Percentiles rank a stretch among this genome's conserved stretches.
phyloP scores from a whole-genome alignment of 2,888 invertebrate species.

The Dysmachus trigonus region DNA sequence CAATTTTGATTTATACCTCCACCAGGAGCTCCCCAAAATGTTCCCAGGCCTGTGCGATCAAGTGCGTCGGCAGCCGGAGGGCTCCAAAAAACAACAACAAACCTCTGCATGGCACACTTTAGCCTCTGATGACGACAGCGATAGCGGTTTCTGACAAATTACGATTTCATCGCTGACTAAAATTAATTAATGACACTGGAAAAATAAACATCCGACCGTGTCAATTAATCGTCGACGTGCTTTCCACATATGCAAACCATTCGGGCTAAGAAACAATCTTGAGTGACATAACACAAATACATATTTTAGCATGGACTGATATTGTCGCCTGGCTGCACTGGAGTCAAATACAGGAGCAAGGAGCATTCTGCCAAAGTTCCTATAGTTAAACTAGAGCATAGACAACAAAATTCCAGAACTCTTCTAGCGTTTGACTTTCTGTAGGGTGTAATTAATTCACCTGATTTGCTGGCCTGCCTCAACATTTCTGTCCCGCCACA shows the following conservation, averaged over 20 bases:
- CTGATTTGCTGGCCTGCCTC: too few species aligned
- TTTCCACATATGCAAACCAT: constrained; percentile 5
- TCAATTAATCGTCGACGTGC: constrained; percentile 44
- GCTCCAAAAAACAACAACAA: background rate
- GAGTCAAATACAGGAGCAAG: background rate
- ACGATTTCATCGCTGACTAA: constrained; percentile 17
- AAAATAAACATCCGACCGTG: constrained; percentile 43
- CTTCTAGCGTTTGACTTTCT: too few species aligned
- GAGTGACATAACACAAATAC: constrained; percentile 40
- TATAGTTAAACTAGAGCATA: constrained; percentile 12
- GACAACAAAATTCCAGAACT: too few species aligned
- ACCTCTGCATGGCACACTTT: background rate
- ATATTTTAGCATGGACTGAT: constrained; percentile 29
- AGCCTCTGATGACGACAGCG: background rate
- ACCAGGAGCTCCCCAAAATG: background rate
- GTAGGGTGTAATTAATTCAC: too few species aligned
- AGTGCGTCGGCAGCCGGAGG: background rate
- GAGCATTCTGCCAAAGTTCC: background rate
- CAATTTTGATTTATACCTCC: constrained; percentile 9
- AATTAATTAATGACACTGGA: constrained; percentile 47
- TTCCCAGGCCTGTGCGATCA: background rate
- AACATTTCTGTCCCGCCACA: too few species aligned
- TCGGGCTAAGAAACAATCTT: background rate
- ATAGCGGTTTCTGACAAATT: constrained; percentile 18
- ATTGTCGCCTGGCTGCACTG: background rate